Conservation (phyloP, 2,113 vertebrate genomes). For the Calcarius ornatus region DNA sequence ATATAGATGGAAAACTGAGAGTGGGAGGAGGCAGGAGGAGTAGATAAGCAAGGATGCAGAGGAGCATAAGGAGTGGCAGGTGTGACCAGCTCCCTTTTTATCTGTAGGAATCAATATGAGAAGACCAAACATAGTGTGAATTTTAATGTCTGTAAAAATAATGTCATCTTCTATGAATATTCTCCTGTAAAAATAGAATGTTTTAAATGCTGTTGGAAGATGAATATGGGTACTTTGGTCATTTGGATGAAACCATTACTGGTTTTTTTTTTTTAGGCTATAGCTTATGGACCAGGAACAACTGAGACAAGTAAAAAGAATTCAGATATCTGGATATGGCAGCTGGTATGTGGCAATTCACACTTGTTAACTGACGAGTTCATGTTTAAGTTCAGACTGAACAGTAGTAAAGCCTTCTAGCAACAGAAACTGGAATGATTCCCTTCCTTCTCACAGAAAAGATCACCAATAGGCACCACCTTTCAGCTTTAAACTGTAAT, state of each 20-base stretch:
- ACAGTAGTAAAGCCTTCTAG: neutral
- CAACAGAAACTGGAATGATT: neutral
- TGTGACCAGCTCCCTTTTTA: conserved; percentile 60
- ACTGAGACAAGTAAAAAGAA: conserved; percentile 57
- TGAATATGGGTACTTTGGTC: neutral
- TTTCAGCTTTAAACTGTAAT: neutral
- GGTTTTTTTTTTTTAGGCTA: conserved; percentile 69
- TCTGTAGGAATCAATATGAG: conserved; percentile 43
- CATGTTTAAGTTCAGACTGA: neutral
- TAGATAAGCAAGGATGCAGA: conserved; percentile 36
- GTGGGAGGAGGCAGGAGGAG: conserved; percentile 55
- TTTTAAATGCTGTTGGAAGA: neutral
- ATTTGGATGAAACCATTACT: neutral
- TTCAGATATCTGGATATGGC: conserved; percentile 92
- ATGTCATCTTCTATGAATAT: neutral
- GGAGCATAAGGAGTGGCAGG: conserved; percentile 55
- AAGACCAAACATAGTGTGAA: conserved; percentile 38
- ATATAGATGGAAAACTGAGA: conserved; percentile 35
- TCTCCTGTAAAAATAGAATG: neutral
- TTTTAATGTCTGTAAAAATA: conserved; percentile 49
- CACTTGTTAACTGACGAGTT: neutral
- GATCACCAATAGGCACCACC: neutral
- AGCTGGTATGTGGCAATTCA: conserved; percentile 77
- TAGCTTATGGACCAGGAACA: conserved; percentile 79
- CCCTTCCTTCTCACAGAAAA: neutral